Conservation (phyloP, 1,140 invertebrate species). For the Pogonus chalceus region DNA sequence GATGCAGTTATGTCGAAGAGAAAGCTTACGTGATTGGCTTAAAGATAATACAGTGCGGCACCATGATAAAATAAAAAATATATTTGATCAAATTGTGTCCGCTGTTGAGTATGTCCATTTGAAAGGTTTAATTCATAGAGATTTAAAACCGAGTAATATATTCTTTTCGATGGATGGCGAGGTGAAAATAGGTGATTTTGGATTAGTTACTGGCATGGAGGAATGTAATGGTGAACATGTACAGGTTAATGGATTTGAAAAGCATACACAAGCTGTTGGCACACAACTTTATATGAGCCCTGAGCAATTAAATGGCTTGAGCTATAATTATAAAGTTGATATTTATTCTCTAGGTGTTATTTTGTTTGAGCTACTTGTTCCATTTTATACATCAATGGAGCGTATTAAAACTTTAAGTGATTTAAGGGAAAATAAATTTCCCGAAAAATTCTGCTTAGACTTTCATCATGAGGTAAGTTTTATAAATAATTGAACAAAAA, state of each 20-base stretch:
- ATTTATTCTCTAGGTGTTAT: conserved; percentile 94
- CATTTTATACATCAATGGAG: conserved; percentile 87
- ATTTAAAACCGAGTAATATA: conserved; percentile 93
- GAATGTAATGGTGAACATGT: conserved; percentile 45
- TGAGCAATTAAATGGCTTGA: conserved; percentile 70
- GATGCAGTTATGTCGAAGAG: conserved; percentile 88
- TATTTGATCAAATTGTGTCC: conserved; percentile 87
- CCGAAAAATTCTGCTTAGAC: conserved; percentile 50
- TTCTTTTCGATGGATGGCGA: conserved; percentile 84
- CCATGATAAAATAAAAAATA: conserved; percentile 47
- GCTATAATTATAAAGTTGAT: conserved; percentile 91
- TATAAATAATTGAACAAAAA: conserved; percentile 9
- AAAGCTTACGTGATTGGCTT: conserved; percentile 88
- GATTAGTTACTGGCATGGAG: conserved; percentile 77
- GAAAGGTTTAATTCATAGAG: conserved; percentile 84
- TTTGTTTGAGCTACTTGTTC: conserved; percentile 81
- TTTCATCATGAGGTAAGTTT: conserved; percentile 58
- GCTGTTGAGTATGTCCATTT: conserved; percentile 93
- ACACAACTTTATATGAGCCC: conserved; percentile 96
- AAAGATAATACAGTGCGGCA: conserved; percentile 40
- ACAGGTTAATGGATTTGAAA: conserved; percentile 30
- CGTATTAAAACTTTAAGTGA: conserved; percentile 52
- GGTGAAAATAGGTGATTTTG: conserved; percentile 96
- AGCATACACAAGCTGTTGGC: conserved; percentile 49
- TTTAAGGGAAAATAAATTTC: conserved; percentile 58